Evolutionary conservation across 2,113 vertebrate genomes (phyloP).

Genomic region (Nothocercus nigrocapillus): DNA sequence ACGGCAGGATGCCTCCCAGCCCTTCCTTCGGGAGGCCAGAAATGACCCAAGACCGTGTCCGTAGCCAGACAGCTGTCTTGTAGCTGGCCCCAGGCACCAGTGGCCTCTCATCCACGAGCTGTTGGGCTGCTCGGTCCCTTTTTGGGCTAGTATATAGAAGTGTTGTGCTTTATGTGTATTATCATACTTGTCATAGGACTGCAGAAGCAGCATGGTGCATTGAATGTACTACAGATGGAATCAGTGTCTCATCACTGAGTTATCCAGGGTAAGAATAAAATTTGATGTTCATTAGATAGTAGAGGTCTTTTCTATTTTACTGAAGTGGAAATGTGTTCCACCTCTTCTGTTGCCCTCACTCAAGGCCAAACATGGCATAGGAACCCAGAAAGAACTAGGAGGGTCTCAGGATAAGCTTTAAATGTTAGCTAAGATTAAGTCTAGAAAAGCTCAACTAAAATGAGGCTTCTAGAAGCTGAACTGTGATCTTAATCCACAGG

Average conservation of each 20-base stretch:
- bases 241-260: background rate
- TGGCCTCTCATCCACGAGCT: background rate
- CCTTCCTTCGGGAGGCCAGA: background rate
- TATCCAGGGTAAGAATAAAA: background rate
- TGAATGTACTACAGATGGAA: background rate
- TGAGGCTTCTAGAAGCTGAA: background rate
- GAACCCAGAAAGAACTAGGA: background rate
- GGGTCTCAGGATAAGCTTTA: background rate
- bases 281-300: background rate
- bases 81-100: background rate
- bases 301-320: background rate
- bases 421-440: background rate
- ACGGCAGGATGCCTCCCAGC: too few species aligned
- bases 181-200: background rate
- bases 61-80: background rate
- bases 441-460: background rate
- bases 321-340: background rate
- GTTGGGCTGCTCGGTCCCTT: accelerated
- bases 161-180: background rate
- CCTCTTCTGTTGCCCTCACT: background rate
- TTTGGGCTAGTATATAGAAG: background rate
- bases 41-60: background rate
- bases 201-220: background rate
- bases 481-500: background rate
- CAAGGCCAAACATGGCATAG: background rate